Conservation (phyloP, 2,888 invertebrate genomes). For the Macrostomum cliftonense region DNA sequence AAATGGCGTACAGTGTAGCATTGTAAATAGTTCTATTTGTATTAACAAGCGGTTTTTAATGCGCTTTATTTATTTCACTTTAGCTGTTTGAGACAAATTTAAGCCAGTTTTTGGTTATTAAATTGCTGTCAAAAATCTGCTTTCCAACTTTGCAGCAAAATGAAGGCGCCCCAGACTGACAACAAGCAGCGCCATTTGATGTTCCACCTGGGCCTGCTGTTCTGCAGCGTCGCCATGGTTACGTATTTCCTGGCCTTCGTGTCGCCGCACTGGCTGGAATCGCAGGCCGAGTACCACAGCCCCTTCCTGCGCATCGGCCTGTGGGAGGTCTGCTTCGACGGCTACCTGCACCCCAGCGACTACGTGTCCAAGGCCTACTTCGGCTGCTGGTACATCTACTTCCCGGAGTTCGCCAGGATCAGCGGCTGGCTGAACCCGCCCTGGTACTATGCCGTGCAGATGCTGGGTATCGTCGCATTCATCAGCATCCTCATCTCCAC, state of each 20-base stretch:
- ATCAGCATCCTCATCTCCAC: conserved; percentile 58
- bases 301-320: conserved; percentile 76
- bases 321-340: conserved; percentile 80
- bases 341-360: conserved; percentile 57
- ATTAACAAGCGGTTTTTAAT: too few species aligned
- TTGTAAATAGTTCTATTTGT: too few species aligned
- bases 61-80: too few species aligned
- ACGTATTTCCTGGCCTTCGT: conserved; percentile 70
- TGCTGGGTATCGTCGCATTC: conserved; percentile 73
- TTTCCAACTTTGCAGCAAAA: too few species aligned
- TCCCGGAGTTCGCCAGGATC: conserved; percentile 85
- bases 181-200: too few species aligned
- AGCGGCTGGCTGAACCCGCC: conserved; percentile 69
- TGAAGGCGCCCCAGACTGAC: too few species aligned
- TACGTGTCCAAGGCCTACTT: conserved; percentile 74
- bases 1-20: too few species aligned
- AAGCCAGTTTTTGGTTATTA: too few species aligned
- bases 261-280: conserved; percentile 81
- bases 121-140: too few species aligned
- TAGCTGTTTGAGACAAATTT: too few species aligned
- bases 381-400: conserved; percentile 90
- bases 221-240: conserved; percentile 47
- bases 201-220: too few species aligned
- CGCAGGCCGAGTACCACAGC: conserved; percentile 45
- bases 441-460: conserved; percentile 82